phyloP scores from a whole-genome alignment of 30 jellyfish, hydroid and myxozoan genomes.

The Rhopilema esculentum region DNA sequence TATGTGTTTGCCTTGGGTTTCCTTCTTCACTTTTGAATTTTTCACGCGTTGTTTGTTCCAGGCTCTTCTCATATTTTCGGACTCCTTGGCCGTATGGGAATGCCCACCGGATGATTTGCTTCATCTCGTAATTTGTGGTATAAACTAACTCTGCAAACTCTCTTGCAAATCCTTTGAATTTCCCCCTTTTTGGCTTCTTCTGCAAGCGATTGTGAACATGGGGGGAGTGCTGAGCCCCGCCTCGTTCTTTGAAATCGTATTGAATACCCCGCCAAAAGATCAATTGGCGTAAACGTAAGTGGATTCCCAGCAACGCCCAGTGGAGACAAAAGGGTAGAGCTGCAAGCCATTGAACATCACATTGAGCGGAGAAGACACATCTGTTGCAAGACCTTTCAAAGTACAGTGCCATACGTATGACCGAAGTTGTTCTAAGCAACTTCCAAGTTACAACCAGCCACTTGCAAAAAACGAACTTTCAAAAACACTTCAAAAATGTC shows the following conservation, averaged over 20 bases:
- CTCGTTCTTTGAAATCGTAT: too few relatives aligned
- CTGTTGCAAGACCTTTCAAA: too few relatives aligned
- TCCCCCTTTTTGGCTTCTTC: background rate
- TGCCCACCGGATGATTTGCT: background rate
- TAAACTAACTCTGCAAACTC: background rate
- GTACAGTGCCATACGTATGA: too few relatives aligned
- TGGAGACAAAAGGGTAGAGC: background rate
- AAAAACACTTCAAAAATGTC: too few relatives aligned
- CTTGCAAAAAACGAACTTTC: too few relatives aligned
- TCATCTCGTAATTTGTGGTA: background rate
- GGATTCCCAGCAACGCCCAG: background rate
- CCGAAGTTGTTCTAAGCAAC: too few relatives aligned
- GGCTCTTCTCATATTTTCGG: background rate
- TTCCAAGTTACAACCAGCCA: too few relatives aligned
- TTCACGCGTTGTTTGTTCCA: background rate
- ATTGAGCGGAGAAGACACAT: background rate
- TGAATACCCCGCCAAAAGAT: background rate
- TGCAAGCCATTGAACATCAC: background rate
- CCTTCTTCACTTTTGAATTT: background rate
- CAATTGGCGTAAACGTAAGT: background rate
- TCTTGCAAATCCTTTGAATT: background rate
- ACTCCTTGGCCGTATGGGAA: background rate
- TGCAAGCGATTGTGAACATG: background rate
- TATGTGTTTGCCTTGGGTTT: slow-evolving; percentile 9
- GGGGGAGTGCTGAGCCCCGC: too few relatives aligned